These are phyloP conservation scores for Lanius collurio DNA, from an alignment of 2,113 vertebrate species.

Conservation along the genomic window DNA sequence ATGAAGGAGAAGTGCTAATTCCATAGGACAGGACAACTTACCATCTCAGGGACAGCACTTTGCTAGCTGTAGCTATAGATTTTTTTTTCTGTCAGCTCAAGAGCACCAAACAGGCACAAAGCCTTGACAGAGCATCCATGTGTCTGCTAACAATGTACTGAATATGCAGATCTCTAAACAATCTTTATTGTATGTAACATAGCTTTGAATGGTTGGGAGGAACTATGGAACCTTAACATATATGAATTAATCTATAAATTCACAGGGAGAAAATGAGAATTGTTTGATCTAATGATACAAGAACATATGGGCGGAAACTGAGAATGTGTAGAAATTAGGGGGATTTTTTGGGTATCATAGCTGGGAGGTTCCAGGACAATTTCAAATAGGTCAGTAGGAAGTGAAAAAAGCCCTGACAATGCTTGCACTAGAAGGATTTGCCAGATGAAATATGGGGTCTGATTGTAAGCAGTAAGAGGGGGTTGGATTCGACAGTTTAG, in stretches of 20 bases:
- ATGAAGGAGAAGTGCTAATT: not conserved
- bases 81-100: not conserved
- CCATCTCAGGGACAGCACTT: not conserved
- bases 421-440: not conserved
- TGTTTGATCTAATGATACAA: not conserved
- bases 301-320: not conserved
- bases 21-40: not conserved
- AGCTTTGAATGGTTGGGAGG: not conserved
- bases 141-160: not conserved
- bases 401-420: not conserved
- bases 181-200: not conserved
- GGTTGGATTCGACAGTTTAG: fast-evolving
- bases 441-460: not conserved
- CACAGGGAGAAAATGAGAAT: not conserved
- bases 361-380: not conserved
- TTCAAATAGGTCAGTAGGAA: not conserved
- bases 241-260: not conserved
- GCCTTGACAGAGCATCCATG: not conserved
- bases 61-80: not conserved
- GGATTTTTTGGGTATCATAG: not conserved
- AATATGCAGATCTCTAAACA: not conserved
- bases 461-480: not conserved
- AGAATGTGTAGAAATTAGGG: not conserved
- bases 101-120: not conserved
- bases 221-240: not conserved